Evolutionary conservation across 2,797 vertebrate genomes (phyloP).

Genomic region (Scyliorhinus canicula): DNA sequence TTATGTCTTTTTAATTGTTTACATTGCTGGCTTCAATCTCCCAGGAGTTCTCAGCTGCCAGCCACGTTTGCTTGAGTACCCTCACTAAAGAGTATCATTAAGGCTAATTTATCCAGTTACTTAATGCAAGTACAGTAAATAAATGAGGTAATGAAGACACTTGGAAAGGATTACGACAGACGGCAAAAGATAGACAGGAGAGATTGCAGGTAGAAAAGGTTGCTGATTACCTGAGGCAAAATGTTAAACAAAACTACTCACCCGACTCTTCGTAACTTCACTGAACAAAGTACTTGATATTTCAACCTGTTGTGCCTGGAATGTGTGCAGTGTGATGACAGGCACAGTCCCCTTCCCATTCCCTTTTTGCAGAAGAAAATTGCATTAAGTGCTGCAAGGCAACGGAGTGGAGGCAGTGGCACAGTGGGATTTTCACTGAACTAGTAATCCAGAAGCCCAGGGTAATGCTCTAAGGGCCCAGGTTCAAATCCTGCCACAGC

Average conservation of each 20-base stretch:
- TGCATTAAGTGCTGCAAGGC: not conserved
- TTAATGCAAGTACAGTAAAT: conserved; percentile 30
- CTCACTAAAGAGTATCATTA: conserved; percentile 26
- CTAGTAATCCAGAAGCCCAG: too few species aligned
- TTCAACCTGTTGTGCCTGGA: conserved; percentile 20
- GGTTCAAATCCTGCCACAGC: too few species aligned
- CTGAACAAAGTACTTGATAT: not conserved
- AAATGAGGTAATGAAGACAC: conserved; percentile 23
- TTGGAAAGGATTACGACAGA: not conserved
- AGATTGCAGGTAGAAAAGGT: not conserved
- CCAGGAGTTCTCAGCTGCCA: conserved; percentile 24
- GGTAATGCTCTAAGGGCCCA: too few species aligned
- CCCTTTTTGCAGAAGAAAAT: not conserved
- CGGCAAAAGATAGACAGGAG: not conserved
- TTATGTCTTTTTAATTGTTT: not conserved
- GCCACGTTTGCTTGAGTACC: conserved; percentile 6
- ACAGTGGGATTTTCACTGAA: too few species aligned
- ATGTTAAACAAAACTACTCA: not conserved
- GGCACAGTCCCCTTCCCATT: not conserved
- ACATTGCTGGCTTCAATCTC: not conserved
- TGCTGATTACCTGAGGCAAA: not conserved
- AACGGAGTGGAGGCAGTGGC: not conserved
- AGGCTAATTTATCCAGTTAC: conserved; percentile 29
- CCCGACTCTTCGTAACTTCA: not conserved
- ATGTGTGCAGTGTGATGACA: conserved; percentile 4